These are phyloP conservation scores for Carduelis carduelis DNA, from an alignment of 2,797 vertebrate species.

Conservation along the genomic window DNA sequence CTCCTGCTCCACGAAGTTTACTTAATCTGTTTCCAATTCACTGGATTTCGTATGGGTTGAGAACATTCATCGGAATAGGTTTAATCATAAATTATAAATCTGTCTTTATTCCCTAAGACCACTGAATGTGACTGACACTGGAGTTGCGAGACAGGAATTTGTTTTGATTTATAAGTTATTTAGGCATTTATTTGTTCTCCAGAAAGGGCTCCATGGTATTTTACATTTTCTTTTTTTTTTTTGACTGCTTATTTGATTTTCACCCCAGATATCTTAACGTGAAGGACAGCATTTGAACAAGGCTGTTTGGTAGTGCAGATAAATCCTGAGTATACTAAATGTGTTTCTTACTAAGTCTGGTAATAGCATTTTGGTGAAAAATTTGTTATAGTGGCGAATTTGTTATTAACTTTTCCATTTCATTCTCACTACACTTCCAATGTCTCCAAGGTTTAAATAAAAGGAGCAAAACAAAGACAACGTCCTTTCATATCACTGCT, in stretches of 20 bases:
- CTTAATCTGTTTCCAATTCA: not conserved
- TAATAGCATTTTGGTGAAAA: not conserved
- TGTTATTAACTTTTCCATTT: not conserved
- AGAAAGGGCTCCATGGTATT: not conserved
- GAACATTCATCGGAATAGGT: not conserved
- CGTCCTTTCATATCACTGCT: not conserved
- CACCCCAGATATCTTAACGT: not conserved
- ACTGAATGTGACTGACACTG: not conserved
- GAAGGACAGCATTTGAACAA: not conserved
- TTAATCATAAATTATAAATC: not conserved
- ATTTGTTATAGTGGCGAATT: not conserved
- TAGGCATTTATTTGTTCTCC: not conserved
- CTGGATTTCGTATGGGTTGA: rapidly evolving
- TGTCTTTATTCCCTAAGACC: not conserved
- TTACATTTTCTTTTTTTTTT: not conserved
- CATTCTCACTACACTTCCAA: not conserved
- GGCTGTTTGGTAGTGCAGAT: not conserved
- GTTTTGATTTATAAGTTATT: not conserved
- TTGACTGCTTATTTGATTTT: not conserved
- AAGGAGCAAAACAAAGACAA: not conserved
- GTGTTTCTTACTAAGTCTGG: not conserved
- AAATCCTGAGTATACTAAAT: not conserved
- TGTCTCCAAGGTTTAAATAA: not conserved
- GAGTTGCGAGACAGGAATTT: not conserved
- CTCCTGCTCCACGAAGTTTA: not conserved